Conservation (phyloP, 2,113 vertebrate genomes). For the Rhea americana region DNA sequence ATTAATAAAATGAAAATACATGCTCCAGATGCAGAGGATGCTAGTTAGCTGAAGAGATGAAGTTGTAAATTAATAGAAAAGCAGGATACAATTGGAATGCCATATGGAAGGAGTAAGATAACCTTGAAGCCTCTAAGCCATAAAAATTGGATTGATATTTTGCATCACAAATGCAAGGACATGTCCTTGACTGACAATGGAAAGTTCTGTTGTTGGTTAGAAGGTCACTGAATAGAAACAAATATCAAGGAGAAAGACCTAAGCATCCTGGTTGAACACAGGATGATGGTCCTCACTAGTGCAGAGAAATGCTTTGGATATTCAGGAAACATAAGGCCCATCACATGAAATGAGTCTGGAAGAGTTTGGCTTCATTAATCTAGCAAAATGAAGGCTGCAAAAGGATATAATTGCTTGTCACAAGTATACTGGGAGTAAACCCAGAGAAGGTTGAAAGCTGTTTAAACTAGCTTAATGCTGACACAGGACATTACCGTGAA, state of each 20-base stretch:
- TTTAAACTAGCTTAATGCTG: not conserved
- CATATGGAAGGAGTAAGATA: not conserved
- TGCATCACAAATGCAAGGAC: not conserved
- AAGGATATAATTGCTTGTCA: not conserved
- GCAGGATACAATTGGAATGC: not conserved
- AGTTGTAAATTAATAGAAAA: not conserved
- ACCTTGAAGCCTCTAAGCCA: not conserved
- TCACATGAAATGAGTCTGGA: not conserved
- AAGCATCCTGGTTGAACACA: not conserved
- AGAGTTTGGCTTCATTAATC: not conserved
- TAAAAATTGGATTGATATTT: not conserved
- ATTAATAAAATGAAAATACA: not conserved
- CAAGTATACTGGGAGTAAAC: not conserved
- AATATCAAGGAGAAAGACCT: not conserved
- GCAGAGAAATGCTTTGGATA: not conserved
- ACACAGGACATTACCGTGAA: too few relatives aligned
- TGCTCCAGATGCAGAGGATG: not conserved
- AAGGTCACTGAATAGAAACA: not conserved
- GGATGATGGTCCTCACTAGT: not conserved
- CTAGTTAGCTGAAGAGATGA: rapidly evolving
- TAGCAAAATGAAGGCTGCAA: not conserved
- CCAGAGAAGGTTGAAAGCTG: not conserved
- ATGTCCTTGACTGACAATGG: not conserved
- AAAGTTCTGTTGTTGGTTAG: not conserved
- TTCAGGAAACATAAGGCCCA: too few relatives aligned